These are phyloP conservation scores for Erannis defoliaria DNA, from an alignment of 2,888 invertebrate species.

Conservation along the genomic window DNA sequence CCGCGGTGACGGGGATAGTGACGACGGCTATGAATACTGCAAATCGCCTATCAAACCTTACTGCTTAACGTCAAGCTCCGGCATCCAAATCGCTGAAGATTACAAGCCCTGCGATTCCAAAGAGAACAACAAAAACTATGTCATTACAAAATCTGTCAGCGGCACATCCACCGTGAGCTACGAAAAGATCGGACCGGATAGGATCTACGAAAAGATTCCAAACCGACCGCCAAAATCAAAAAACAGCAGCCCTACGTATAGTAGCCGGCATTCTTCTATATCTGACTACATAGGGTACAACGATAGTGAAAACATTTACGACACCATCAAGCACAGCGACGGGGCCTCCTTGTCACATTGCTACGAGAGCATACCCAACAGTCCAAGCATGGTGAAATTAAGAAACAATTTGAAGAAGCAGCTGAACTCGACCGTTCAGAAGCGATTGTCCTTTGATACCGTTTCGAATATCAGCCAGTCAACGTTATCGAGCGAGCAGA, in stretches of 20 bases:
- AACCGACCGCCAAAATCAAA: slow-evolving; percentile 68
- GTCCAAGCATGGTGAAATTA: slow-evolving; percentile 79
- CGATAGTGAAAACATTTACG: slow-evolving; percentile 88
- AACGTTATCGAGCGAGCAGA: slow-evolving; percentile 87
- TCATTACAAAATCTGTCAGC: slow-evolving; percentile 79
- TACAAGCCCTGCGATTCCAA: slow-evolving; percentile 70
- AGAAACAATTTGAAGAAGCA: slow-evolving; percentile 74
- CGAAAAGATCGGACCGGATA: slow-evolving; percentile 80
- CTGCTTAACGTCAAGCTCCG: slow-evolving; percentile 75
- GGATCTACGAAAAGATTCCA: slow-evolving; percentile 82
- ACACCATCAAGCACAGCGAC: slow-evolving; percentile 87
- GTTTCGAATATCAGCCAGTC: slow-evolving; percentile 83
- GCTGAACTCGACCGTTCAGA: slow-evolving; percentile 69
- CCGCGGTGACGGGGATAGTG: slow-evolving; percentile 79
- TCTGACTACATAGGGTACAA: slow-evolving; percentile 78
- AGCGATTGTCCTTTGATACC: slow-evolving; percentile 78
- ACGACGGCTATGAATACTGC: slow-evolving; percentile 83
- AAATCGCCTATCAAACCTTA: slow-evolving; percentile 79
- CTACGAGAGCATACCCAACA: slow-evolving; percentile 87
- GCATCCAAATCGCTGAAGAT: slow-evolving; percentile 84
- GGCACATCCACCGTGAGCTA: slow-evolving; percentile 79
- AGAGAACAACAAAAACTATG: slow-evolving; percentile 69
- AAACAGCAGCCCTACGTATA: slow-evolving; percentile 73
- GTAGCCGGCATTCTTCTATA: slow-evolving; percentile 73
- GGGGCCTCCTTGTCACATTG: slow-evolving; percentile 83